Evolutionary conservation across 1,140 invertebrate genomes (phyloP).

Genomic region (Pseudomyrmex sp.): DNA sequence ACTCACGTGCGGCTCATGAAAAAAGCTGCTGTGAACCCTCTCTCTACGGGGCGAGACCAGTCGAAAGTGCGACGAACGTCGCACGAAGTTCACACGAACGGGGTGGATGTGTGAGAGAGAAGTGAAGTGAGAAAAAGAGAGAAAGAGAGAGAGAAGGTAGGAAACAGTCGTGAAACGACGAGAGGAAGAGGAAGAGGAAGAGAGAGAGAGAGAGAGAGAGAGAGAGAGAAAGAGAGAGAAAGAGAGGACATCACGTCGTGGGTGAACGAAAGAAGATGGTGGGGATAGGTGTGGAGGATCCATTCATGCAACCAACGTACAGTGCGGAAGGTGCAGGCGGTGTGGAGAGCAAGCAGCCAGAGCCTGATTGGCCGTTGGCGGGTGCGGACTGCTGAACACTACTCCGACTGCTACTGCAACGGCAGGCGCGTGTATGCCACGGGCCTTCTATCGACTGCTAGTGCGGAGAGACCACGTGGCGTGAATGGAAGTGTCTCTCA

Average conservation of each 20-base stretch:
- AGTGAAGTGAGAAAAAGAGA: background rate
- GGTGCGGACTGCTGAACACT: conserved; percentile 52
- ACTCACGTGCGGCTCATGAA: background rate
- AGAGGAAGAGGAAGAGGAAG: background rate
- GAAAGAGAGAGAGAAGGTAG: background rate
- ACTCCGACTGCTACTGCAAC: conserved; percentile 49
- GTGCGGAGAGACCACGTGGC: no score
- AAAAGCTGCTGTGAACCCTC: background rate
- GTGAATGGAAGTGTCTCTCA: no score
- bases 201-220: no score
- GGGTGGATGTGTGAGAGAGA: background rate
- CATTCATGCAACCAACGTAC: conserved; percentile 73
- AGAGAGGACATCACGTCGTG: conserved; percentile 62
- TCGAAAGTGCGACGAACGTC: conserved; percentile 50
- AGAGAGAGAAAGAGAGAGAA: conserved; percentile 39
- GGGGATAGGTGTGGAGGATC: conserved; percentile 70
- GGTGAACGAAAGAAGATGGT: conserved; percentile 73
- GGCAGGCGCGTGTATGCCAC: background rate
- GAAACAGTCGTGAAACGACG: background rate
- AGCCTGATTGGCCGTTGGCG: conserved; percentile 69
- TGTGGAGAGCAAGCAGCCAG: conserved; percentile 68
- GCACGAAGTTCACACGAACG: conserved; percentile 9
- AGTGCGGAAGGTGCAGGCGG: conserved; percentile 70
- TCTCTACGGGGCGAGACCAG: conserved; percentile 1
- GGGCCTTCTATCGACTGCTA: background rate